These are phyloP conservation scores for Callipepla squamata DNA, from an alignment of 2,113 vertebrate species.

Conservation along the genomic window DNA sequence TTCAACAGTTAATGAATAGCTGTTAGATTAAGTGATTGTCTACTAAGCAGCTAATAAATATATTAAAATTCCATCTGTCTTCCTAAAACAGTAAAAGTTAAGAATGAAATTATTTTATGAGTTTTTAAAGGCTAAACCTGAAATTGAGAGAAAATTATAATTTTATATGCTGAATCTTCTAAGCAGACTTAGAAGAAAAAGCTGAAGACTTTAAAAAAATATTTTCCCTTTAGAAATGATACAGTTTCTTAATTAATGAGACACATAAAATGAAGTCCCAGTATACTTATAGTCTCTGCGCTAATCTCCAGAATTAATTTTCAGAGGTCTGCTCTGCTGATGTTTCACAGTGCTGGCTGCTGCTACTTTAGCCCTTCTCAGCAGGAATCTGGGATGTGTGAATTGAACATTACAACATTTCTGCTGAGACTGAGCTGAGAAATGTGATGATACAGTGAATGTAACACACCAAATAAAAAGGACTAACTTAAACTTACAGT, in stretches of 20 bases:
- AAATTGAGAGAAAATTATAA: neutral
- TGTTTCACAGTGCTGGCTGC: neutral
- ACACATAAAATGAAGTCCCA: neutral
- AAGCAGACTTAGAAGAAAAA: neutral
- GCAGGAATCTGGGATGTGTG: neutral
- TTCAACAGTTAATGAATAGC: neutral
- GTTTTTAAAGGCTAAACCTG: neutral
- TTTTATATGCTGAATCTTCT: neutral
- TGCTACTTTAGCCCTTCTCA: conserved; percentile 2
- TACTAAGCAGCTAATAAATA: neutral
- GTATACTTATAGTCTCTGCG: neutral
- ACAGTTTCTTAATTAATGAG: neutral
- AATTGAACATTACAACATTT: conserved; percentile 3
- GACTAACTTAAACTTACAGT: neutral
- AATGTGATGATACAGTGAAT: neutral
- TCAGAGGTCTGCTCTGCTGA: neutral
- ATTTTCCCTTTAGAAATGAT: neutral
- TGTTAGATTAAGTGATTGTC: neutral
- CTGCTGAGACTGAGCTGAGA: neutral
- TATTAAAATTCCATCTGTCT: neutral
- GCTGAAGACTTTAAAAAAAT: neutral
- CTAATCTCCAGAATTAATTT: conserved; percentile 6
- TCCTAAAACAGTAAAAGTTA: neutral
- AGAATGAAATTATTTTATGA: neutral
- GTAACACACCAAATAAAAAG: neutral